phyloP scores from a whole-genome alignment of 2,888 invertebrate genomes.

The Myopa tessellatipennis region DNA sequence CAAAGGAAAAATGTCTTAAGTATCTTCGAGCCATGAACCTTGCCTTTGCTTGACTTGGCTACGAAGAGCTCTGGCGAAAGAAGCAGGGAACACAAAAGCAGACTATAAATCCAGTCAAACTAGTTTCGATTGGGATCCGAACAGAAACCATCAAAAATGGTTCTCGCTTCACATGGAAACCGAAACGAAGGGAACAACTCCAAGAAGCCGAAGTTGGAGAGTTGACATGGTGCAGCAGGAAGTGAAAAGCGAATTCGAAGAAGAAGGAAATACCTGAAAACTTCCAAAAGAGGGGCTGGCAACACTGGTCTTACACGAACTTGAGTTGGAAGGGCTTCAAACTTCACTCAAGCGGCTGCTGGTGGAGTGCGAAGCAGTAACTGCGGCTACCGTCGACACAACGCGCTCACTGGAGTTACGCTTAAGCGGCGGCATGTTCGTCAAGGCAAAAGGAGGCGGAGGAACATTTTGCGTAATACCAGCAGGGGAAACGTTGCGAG shows the following conservation, averaged over 20 bases:
- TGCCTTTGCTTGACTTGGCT: slow-evolving; percentile 42
- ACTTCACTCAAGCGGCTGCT: background rate
- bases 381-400: slow-evolving; percentile 40
- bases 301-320: slow-evolving; percentile 25
- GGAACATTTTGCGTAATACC: slow-evolving; percentile 47
- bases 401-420: slow-evolving; percentile 55
- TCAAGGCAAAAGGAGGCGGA: slow-evolving; percentile 26
- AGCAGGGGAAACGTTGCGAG: slow-evolving; percentile 40
- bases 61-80: slow-evolving; percentile 12
- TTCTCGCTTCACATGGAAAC: slow-evolving; percentile 3
- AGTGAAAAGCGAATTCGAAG: slow-evolving; percentile 16
- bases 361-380: slow-evolving; percentile 44
- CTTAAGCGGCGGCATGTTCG: slow-evolving; percentile 46
- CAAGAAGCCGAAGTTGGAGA: background rate
- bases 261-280: background rate
- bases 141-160: slow-evolving; percentile 34
- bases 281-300: background rate
- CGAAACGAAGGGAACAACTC: background rate
- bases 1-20: slow-evolving; percentile 40
- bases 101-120: slow-evolving; percentile 48
- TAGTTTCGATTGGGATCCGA: slow-evolving; percentile 44
- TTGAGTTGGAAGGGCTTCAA: slow-evolving; percentile 1
- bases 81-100: slow-evolving; percentile 7
- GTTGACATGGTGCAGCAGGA: slow-evolving; percentile 7
- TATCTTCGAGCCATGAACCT: slow-evolving; percentile 50